Percentiles rank a stretch among this genome's conserved stretches.
These are phyloP conservation scores for Lucifuga dentata DNA, from an alignment of 2,113 vertebrate genomes.

Conservation along the genomic window DNA sequence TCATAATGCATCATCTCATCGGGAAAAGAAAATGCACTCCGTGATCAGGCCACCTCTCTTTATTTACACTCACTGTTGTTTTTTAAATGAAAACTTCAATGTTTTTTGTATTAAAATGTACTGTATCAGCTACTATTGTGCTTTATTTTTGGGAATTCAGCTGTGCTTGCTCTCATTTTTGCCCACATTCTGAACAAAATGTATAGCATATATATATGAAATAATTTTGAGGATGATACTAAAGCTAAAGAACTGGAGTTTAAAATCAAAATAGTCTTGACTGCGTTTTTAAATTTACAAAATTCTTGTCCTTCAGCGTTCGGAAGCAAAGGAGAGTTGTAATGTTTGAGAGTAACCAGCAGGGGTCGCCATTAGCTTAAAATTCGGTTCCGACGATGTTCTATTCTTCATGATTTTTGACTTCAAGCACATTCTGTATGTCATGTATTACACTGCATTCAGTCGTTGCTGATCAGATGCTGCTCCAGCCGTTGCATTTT, in stretches of 20 bases:
- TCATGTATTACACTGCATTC: not conserved
- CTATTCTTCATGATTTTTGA: not conserved
- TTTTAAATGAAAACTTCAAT: slow-evolving; percentile 10
- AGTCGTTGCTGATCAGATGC: slow-evolving; percentile 2
- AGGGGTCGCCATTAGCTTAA: not conserved
- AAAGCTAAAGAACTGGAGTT: not conserved
- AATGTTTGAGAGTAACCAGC: not conserved
- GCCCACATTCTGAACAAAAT: not conserved
- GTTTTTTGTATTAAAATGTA: slow-evolving; percentile 58
- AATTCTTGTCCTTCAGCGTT: too few species aligned
- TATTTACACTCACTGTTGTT: slow-evolving; percentile 31
- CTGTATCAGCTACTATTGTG: not conserved
- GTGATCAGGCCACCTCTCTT: not conserved
- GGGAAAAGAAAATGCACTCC: not conserved
- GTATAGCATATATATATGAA: not conserved
- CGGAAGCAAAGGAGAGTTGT: too few species aligned
- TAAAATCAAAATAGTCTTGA: too few species aligned
- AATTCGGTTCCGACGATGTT: too few species aligned
- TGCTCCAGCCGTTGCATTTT: not conserved
- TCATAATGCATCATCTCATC: slow-evolving; percentile 24
- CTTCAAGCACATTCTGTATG: not conserved
- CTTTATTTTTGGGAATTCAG: not conserved
- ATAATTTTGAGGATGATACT: not conserved
- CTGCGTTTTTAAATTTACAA: too few species aligned
- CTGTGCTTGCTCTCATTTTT: not conserved